phyloP scores from a whole-genome alignment of 2,797 vertebrate species.

The Vipera ursinii region DNA sequence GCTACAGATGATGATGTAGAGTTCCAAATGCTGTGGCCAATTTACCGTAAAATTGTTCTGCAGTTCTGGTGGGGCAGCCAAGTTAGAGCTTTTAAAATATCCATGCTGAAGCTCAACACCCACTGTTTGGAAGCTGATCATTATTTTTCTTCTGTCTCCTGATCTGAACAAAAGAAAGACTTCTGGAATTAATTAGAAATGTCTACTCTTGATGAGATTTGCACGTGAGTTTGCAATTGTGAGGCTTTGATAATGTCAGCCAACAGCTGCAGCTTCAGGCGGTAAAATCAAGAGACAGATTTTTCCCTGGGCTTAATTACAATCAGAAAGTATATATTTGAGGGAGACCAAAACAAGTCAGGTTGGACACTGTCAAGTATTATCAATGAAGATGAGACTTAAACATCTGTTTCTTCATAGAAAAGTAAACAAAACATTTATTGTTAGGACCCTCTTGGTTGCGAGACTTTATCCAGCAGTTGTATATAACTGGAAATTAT shows the following conservation, averaged over 20 bases:
- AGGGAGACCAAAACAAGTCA: conserved; percentile 55
- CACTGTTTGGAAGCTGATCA: conserved; percentile 80
- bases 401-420: conserved; percentile 63
- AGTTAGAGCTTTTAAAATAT: conserved; percentile 83
- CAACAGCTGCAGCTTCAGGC: conserved; percentile 92
- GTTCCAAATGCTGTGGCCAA: conserved; percentile 94
- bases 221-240: conserved; percentile 83
- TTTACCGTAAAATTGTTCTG: conserved; percentile 97
- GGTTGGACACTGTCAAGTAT: conserved; percentile 60
- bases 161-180: conserved; percentile 79
- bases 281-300: conserved; percentile 78
- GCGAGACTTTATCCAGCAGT: conserved; percentile 37
- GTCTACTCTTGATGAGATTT: conserved; percentile 94
- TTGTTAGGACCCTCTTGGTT: conserved; percentile 42
- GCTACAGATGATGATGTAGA: conserved; percentile 81
- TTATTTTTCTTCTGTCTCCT: conserved; percentile 82
- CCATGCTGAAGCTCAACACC: conserved; percentile 72
- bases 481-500: conserved; percentile 47
- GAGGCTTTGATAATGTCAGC: conserved; percentile 78
- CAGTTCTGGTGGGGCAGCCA: conserved; percentile 81
- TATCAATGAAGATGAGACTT: conserved; percentile 61
- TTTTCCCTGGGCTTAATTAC: conserved; percentile 78
- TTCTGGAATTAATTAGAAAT: conserved; percentile 98
- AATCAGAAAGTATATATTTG: conserved; percentile 69
- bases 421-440: conserved; percentile 45